phyloP scores from a whole-genome alignment of 2,888 invertebrate species.

The Actias luna region DNA sequence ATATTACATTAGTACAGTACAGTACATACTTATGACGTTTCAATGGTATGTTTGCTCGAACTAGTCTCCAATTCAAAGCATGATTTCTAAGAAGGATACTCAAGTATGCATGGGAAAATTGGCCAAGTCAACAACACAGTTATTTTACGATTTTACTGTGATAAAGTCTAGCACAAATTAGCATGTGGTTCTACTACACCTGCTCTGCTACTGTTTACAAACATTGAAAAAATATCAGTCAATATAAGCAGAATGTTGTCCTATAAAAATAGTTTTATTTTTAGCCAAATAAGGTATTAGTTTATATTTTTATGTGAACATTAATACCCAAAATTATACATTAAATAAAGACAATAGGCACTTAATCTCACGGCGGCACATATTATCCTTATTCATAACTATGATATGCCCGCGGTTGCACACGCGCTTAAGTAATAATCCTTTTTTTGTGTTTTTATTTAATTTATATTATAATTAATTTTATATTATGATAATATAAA shows the following conservation, averaged over 20 bases:
- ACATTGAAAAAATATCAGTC: too few species aligned
- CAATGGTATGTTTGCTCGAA: constrained; percentile 5
- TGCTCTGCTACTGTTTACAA: too few species aligned
- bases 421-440: too few species aligned
- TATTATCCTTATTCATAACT: not conserved
- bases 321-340: too few species aligned
- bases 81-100: constrained; percentile 20
- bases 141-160: not conserved
- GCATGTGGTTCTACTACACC: not conserved
- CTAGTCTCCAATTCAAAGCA: constrained; percentile 21
- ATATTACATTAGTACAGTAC: not conserved
- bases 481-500: too few species aligned
- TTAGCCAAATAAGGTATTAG: not conserved
- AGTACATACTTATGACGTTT: constrained; percentile 2
- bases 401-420: too few species aligned
- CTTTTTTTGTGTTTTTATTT: too few species aligned
- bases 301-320: too few species aligned
- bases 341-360: not conserved
- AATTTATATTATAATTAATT: too few species aligned
- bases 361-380: not conserved
- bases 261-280: not conserved
- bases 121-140: constrained; percentile 7
- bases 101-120: constrained; percentile 20
- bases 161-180: not conserved
- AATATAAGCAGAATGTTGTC: too few species aligned